Evolutionary conservation across 1,140 invertebrate genomes (phyloP).

Genomic region (Tetragnatha versicolor): DNA sequence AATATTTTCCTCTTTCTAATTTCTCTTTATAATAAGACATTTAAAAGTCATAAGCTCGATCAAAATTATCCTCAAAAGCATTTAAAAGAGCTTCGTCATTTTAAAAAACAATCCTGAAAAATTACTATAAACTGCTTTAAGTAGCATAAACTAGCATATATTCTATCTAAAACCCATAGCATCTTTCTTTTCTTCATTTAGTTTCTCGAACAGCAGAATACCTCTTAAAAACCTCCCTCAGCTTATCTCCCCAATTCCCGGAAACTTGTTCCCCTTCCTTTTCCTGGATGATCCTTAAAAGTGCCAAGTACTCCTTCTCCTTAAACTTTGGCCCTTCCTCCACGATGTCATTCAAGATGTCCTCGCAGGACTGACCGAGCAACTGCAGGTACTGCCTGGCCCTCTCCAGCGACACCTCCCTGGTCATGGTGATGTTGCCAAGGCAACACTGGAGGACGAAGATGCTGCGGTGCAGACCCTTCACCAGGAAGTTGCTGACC

Average conservation of each 20-base stretch:
- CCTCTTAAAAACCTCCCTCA: not conserved
- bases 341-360: constrained; percentile 80
- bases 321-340: constrained; percentile 84
- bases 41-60: no score
- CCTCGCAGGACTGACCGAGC: constrained; percentile 79
- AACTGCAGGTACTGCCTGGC: constrained; percentile 89
- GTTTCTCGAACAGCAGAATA: not conserved
- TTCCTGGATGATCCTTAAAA: constrained; percentile 4
- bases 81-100: no score
- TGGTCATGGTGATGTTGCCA: constrained; percentile 81
- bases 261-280: not conserved
- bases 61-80: no score
- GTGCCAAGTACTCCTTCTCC: constrained; percentile 75
- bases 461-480: constrained; percentile 84
- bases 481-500: constrained; percentile 80
- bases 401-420: constrained; percentile 83
- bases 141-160: not conserved
- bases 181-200: not conserved
- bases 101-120: no score
- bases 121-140: no score
- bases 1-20: no score
- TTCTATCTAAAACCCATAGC: not conserved
- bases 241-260: not conserved
- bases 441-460: constrained; percentile 85
- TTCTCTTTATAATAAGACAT: no score